Percentiles rank a stretch among this genome's conserved stretches.
phyloP scores from a whole-genome alignment of 2,888 invertebrate species.

The Nymphalis c-album region DNA sequence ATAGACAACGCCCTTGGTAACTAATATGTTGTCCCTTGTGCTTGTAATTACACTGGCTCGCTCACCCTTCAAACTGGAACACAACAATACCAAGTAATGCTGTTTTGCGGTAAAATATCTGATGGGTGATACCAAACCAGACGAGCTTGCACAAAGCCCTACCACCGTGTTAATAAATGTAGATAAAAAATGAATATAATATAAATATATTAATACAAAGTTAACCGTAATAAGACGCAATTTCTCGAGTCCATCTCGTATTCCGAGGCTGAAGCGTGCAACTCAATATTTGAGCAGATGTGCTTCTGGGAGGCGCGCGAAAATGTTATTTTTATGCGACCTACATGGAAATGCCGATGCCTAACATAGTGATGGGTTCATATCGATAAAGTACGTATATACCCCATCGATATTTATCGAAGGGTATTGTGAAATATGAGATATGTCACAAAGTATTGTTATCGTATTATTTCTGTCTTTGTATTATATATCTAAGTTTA shows the following conservation, averaged over 20 bases:
- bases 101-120: too few relatives aligned
- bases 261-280: constrained; percentile 39
- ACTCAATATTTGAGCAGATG: constrained; percentile 80
- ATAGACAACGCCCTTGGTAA: too few relatives aligned
- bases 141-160: too few relatives aligned
- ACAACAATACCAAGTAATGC: too few relatives aligned
- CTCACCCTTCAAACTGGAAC: too few relatives aligned
- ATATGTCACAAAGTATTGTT: too few relatives aligned
- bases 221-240: constrained; percentile 26
- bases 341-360: constrained; percentile 70
- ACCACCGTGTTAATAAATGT: background rate
- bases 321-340: constrained; percentile 69
- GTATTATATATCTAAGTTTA: too few relatives aligned
- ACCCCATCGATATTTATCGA: constrained; percentile 10
- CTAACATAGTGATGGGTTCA: constrained; percentile 50
- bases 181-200: background rate
- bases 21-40: too few relatives aligned
- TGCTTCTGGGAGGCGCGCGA: constrained; percentile 61
- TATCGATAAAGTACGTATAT: constrained; percentile 34
- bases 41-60: too few relatives aligned
- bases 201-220: constrained; percentile 13
- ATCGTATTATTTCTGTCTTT: too few relatives aligned
- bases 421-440: too few relatives aligned
- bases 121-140: too few relatives aligned
- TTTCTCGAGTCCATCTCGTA: constrained; percentile 32